Percentiles rank a stretch among this genome's conserved stretches.
phyloP scores from a whole-genome alignment of 2,888 invertebrate species.

The Caenorhabditis plicata region DNA sequence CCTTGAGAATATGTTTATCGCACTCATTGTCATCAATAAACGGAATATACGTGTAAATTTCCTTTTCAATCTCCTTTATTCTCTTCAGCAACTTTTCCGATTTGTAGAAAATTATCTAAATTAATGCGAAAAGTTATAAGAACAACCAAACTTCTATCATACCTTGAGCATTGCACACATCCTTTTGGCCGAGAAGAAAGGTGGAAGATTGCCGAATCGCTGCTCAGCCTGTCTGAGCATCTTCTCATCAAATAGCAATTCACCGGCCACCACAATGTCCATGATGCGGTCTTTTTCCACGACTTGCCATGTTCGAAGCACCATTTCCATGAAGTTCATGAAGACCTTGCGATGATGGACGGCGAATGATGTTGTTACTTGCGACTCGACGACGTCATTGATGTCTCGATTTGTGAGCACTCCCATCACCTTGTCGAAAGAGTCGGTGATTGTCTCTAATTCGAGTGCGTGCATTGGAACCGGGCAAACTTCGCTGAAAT shows the following conservation, averaged over 20 bases:
- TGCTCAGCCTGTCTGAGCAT: conserved; percentile 41
- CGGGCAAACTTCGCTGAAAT: conserved; percentile 71
- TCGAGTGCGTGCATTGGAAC: conserved; percentile 37
- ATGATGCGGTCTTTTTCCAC: conserved; percentile 54
- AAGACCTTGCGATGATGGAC: conserved; percentile 66
- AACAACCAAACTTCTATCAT: not conserved
- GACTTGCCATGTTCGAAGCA: conserved; percentile 58
- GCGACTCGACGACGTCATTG: conserved; percentile 19
- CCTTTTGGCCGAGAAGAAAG: conserved; percentile 18
- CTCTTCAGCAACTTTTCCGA: conserved; percentile 20
- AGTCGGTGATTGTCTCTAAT: conserved; percentile 6
- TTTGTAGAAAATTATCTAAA: conserved; percentile 15
- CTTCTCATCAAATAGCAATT: conserved; percentile 44
- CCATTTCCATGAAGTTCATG: conserved; percentile 65
- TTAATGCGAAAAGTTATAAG: no score
- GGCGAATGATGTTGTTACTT: conserved; percentile 28
- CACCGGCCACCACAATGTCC: conserved; percentile 54
- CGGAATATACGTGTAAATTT: no score
- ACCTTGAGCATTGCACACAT: conserved; percentile 37
- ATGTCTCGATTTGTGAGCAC: conserved; percentile 29
- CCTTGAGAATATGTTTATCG: no score
- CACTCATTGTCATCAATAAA: no score
- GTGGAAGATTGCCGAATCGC: conserved; percentile 20
- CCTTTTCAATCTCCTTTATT: no score
- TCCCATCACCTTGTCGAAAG: conserved; percentile 31